Conservation (phyloP, 2,113 vertebrate genomes). For the Hippolais icterina region DNA sequence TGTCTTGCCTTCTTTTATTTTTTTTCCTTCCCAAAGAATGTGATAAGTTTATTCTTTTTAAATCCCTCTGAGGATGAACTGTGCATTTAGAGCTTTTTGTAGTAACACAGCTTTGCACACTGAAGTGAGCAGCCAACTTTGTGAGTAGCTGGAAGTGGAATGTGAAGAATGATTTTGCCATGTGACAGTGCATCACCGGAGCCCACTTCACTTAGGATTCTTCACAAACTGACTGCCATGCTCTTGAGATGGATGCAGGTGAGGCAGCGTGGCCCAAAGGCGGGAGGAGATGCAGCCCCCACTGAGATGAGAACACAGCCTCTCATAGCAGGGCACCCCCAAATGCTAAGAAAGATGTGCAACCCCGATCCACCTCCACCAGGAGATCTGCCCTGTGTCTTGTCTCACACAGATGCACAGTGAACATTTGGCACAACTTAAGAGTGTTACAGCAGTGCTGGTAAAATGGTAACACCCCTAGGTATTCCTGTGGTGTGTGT, state of each 20-base stretch:
- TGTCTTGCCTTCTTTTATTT: not conserved
- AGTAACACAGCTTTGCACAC: slow-evolving; percentile 29
- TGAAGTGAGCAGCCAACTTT: slow-evolving; percentile 5
- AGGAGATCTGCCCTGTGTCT: not conserved
- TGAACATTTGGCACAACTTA: not conserved
- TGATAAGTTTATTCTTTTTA: slow-evolving; percentile 59
- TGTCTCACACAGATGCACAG: not conserved
- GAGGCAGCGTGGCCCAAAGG: fast-evolving
- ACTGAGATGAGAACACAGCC: not conserved
- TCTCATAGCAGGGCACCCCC: not conserved
- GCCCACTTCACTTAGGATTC: not conserved
- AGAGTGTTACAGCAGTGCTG: not conserved
- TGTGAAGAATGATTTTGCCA: slow-evolving; percentile 28
- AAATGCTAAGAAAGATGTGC: not conserved
- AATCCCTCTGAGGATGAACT: slow-evolving; percentile 43
- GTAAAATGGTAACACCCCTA: not conserved
- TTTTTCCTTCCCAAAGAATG: not conserved
- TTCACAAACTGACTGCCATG: not conserved
- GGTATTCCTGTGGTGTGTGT: not conserved
- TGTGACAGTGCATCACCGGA: not conserved
- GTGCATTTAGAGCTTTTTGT: slow-evolving; percentile 39
- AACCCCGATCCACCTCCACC: not conserved
- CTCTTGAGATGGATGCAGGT: fast-evolving
- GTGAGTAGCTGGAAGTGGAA: slow-evolving; percentile 35
- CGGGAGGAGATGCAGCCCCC: not conserved